Percentiles rank a stretch among this genome's conserved stretches.
phyloP scores from a whole-genome alignment of 2,888 invertebrate species.

The Nomada ferruginata region DNA sequence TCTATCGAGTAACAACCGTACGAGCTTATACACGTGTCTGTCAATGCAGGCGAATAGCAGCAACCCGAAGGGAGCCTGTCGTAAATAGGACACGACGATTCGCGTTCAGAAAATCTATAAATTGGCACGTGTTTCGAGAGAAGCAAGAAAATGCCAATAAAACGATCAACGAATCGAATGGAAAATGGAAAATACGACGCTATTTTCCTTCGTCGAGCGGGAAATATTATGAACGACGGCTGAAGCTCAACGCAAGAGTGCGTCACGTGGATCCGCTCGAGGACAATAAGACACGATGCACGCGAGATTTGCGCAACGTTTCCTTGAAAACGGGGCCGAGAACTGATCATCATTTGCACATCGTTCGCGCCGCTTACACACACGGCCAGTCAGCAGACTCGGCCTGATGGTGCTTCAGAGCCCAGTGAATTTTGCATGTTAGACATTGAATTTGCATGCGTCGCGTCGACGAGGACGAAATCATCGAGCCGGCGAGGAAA shows the following conservation, averaged over 20 bases:
- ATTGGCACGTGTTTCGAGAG: background rate
- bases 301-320: slow-evolving; percentile 37
- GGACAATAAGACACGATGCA: slow-evolving; percentile 46
- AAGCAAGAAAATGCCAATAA: slow-evolving; percentile 17
- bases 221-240: slow-evolving; percentile 14
- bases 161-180: background rate
- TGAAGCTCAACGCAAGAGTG: slow-evolving; percentile 30
- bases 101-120: slow-evolving; percentile 33
- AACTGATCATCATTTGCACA: slow-evolving; percentile 70
- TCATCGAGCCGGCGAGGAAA: slow-evolving; percentile 41
- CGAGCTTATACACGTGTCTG: slow-evolving; percentile 43
- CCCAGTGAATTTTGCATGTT: slow-evolving; percentile 56
- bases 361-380: slow-evolving; percentile 61
- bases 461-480: slow-evolving; percentile 39
- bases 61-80: slow-evolving; percentile 30
- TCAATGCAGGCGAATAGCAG: slow-evolving; percentile 58
- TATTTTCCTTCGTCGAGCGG: slow-evolving; percentile 1
- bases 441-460: slow-evolving; percentile 63
- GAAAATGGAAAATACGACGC: slow-evolving; percentile 3
- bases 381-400: slow-evolving; percentile 38
- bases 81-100: slow-evolving; percentile 53
- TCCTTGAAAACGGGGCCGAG: slow-evolving; percentile 52
- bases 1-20: slow-evolving; percentile 39
- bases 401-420: slow-evolving; percentile 30
- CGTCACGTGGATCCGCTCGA: slow-evolving; percentile 20